Evolutionary conservation across 2,797 vertebrate species (phyloP).

Genomic region (Cetoscarus ocellatus): DNA sequence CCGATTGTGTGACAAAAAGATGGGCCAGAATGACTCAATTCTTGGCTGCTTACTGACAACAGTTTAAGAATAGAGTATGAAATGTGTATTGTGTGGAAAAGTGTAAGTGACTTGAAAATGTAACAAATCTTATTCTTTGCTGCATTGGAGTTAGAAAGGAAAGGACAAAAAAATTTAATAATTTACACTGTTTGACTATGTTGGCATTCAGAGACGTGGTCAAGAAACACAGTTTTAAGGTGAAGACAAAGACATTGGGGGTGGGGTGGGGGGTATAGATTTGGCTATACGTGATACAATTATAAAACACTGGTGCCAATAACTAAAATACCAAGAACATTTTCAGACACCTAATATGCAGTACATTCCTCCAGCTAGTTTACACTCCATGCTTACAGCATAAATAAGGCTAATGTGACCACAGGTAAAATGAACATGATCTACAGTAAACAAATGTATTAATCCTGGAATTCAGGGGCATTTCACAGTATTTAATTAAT

Average conservation of each 20-base stretch:
- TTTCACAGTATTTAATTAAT: no score
- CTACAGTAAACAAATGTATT: no score
- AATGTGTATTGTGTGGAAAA: slow-evolving; percentile 25
- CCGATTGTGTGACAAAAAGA: slow-evolving; percentile 29
- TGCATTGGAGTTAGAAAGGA: neutral
- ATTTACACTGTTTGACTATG: neutral
- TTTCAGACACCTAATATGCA: no score
- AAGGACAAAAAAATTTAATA: neutral
- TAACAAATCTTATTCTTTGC: neutral
- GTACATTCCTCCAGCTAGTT: no score
- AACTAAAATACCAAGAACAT: no score
- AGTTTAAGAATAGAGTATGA: slow-evolving; percentile 8
- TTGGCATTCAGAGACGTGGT: neutral
- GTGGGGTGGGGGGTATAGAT: no score
- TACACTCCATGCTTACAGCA: no score
- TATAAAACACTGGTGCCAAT: no score
- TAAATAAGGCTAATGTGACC: no score
- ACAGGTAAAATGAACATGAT: no score
- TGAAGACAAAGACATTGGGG: neutral
- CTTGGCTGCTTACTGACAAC: slow-evolving; percentile 37
- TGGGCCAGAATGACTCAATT: slow-evolving; percentile 18
- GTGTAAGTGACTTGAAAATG: neutral
- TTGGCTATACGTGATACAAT: no score
- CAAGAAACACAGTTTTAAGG: neutral
- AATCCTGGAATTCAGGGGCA: no score